Evolutionary conservation across 2,888 invertebrate species (phyloP).

Genomic region (Amphipyra berbera): DNA sequence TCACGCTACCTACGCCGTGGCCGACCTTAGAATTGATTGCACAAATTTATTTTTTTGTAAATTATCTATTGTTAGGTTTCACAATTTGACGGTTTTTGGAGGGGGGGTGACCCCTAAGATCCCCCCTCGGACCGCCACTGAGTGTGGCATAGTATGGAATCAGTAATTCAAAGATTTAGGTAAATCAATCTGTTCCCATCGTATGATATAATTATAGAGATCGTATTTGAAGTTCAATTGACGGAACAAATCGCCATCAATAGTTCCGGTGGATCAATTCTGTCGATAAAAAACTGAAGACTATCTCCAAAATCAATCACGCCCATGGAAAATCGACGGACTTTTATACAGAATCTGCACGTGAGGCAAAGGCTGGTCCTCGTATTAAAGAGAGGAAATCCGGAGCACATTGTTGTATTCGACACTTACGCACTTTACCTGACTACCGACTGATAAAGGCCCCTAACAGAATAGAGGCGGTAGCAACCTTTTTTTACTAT

Average conservation of each 20-base stretch:
- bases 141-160: not conserved
- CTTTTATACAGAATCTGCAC: constrained; percentile 86
- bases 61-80: too few relatives aligned
- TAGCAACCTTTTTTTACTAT: constrained; percentile 77
- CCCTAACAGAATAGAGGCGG: constrained; percentile 71
- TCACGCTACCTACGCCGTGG: too few relatives aligned
- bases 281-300: constrained; percentile 72
- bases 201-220: constrained; percentile 31
- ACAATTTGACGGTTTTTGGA: too few relatives aligned
- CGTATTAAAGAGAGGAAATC: constrained; percentile 89
- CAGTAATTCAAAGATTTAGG: not conserved
- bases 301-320: constrained; percentile 88
- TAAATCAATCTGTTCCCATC: constrained; percentile 1
- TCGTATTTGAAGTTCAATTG: constrained; percentile 43
- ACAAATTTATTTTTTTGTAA: too few relatives aligned
- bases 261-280: constrained; percentile 72
- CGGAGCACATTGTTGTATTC: constrained; percentile 85
- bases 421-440: constrained; percentile 86
- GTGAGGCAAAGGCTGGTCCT: constrained; percentile 86
- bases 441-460: constrained; percentile 85
- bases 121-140: too few relatives aligned
- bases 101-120: too few relatives aligned
- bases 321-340: constrained; percentile 85
- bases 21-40: too few relatives aligned
- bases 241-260: constrained; percentile 64